Percentiles rank a stretch among this genome's conserved stretches.
Evolutionary conservation across 1,140 invertebrate genomes (phyloP).

Genomic region (Bombus terrestris): DNA sequence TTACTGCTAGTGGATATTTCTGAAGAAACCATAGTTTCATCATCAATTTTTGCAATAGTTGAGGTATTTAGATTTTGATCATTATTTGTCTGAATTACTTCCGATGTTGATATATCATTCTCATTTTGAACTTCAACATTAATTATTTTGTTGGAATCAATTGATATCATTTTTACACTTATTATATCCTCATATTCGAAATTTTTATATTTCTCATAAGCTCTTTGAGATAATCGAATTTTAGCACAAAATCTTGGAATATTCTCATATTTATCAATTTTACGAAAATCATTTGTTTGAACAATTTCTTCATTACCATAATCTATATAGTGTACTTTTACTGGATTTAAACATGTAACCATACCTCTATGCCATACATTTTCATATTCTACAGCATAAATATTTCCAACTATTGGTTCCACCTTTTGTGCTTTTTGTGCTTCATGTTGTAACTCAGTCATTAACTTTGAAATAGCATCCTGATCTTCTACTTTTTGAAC

Average conservation of each 20-base stretch:
- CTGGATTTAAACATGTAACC: slow-evolving; percentile 56
- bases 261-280: slow-evolving; percentile 48
- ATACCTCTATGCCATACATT: slow-evolving; percentile 70
- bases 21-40: background rate
- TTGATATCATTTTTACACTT: slow-evolving; percentile 56
- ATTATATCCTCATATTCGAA: slow-evolving; percentile 26
- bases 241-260: slow-evolving; percentile 50
- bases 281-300: slow-evolving; percentile 45
- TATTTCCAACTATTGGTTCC: slow-evolving; percentile 54
- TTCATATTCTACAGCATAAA: slow-evolving; percentile 63
- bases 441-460: slow-evolving; percentile 36
- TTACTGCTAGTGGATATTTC: background rate
- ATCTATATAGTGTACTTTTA: slow-evolving; percentile 67
- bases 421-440: slow-evolving; percentile 15
- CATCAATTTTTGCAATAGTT: background rate
- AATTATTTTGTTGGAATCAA: slow-evolving; percentile 57
- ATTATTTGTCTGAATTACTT: background rate
- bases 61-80: background rate
- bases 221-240: slow-evolving; percentile 49
- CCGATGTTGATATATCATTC: background rate
- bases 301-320: slow-evolving; percentile 65
- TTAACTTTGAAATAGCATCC: slow-evolving; percentile 40
- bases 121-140: slow-evolving; percentile 59
- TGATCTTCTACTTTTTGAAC: slow-evolving; percentile 58
- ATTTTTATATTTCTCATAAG: slow-evolving; percentile 13